phyloP scores from a whole-genome alignment of 1,140 invertebrate species.

The Drepana arcuata region DNA sequence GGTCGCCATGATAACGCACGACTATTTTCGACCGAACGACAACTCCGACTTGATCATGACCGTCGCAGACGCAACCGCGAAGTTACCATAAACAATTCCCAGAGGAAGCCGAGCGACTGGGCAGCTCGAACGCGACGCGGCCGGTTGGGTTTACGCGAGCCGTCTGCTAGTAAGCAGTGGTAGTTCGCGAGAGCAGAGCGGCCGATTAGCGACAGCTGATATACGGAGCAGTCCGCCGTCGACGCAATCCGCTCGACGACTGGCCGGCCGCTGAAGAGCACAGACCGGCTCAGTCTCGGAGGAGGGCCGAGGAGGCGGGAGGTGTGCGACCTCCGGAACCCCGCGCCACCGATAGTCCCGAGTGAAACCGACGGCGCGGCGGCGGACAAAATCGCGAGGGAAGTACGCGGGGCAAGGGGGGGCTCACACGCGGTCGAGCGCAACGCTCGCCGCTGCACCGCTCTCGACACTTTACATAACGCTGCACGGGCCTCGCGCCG shows the following conservation, averaged over 20 bases:
- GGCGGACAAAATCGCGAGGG: conserved; percentile 44
- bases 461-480: conserved; percentile 59
- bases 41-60: conserved; percentile 36
- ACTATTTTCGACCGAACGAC: conserved; percentile 45
- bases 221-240: conserved; percentile 32
- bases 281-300: conserved; percentile 31
- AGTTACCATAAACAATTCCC: conserved; percentile 35
- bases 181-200: conserved; percentile 24
- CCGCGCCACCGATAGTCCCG: conserved; percentile 31
- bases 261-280: conserved; percentile 30
- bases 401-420: conserved; percentile 19
- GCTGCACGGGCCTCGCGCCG: conserved; percentile 34
- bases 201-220: conserved; percentile 16
- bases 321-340: conserved; percentile 51
- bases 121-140: conserved; percentile 22
- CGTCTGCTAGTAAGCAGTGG: conserved; percentile 14
- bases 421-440: conserved; percentile 52
- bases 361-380: conserved; percentile 33
- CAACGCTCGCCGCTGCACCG: conserved; percentile 46
- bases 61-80: conserved; percentile 51
- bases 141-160: conserved; percentile 17
- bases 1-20: conserved; percentile 63
- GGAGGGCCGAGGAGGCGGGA: conserved; percentile 39
- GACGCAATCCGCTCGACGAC: conserved; percentile 57
- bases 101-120: too few species aligned